Conservation (phyloP, 2,113 vertebrate species). For the Pipa parva region DNA sequence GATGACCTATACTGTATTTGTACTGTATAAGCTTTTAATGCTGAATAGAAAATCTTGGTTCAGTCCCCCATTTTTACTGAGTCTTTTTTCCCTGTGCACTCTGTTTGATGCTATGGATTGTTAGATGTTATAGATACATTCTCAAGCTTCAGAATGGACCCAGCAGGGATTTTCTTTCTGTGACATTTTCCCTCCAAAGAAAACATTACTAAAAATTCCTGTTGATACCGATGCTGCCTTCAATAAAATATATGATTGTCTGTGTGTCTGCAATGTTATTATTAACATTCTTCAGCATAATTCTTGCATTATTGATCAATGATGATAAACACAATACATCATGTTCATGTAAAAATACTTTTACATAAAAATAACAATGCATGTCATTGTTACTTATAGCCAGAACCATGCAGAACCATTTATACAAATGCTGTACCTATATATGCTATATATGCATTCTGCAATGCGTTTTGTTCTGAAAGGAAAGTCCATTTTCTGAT, state of each 20-base stretch:
- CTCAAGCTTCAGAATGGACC: neutral
- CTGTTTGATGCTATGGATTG: slow-evolving; percentile 2
- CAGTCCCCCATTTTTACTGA: neutral
- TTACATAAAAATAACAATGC: neutral
- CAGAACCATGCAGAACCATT: neutral
- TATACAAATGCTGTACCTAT: neutral
- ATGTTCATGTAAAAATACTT: neutral
- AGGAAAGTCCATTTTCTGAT: neutral
- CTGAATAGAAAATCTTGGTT: slow-evolving; percentile 6
- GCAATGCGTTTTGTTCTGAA: too few relatives aligned
- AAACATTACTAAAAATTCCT: neutral
- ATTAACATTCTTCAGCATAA: slow-evolving; percentile 1
- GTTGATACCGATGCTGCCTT: slow-evolving; percentile 1
- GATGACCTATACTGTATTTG: slow-evolving; percentile 51
- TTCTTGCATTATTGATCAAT: slow-evolving; percentile 20
- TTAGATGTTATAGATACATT: neutral
- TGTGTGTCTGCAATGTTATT: slow-evolving; percentile 2
- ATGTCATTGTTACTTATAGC: neutral
- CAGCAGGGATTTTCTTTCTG: slow-evolving; percentile 9
- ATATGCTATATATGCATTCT: neutral
- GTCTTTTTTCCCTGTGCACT: neutral
- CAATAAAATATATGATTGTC: slow-evolving; percentile 17
- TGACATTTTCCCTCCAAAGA: neutral
- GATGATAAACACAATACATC: neutral
- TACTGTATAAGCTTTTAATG: slow-evolving; percentile 43